Percentiles rank a stretch among this genome's conserved stretches.
Conservation (phyloP, 2,113 vertebrate species). For the Ammospiza nelsoni region DNA sequence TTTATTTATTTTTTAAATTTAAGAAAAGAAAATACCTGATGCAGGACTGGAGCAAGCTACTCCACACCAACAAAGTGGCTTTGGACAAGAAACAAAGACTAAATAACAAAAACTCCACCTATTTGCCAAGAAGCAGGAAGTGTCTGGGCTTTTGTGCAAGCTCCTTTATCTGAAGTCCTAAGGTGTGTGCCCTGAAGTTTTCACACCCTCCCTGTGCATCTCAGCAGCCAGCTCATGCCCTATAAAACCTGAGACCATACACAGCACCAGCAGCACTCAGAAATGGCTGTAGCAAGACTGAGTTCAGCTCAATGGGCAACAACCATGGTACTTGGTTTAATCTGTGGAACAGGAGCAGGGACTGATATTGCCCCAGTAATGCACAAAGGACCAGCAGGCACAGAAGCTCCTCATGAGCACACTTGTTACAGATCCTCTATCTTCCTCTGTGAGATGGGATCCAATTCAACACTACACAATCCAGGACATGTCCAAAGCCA, state of each 20-base stretch:
- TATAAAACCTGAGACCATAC: neutral
- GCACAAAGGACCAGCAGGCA: neutral
- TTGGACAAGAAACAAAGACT: neutral
- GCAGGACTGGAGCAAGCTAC: neutral
- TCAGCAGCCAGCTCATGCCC: neutral
- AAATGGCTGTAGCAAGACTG: neutral
- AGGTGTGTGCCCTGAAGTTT: neutral
- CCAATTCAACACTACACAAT: neutral
- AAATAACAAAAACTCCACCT: neutral
- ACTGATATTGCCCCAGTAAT: neutral
- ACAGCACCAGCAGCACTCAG: accelerated
- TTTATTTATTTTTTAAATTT: neutral
- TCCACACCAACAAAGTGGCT: neutral
- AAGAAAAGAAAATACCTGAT: neutral
- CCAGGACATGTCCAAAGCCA: neutral
- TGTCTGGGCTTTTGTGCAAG: neutral
- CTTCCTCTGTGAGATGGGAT: neutral
- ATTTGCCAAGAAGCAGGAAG: neutral
- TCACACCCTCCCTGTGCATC: neutral
- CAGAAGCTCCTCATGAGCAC: neutral
- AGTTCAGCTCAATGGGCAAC: neutral
- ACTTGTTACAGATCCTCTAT: neutral
- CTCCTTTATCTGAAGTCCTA: neutral
- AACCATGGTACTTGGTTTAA: neutral
- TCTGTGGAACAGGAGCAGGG: neutral